These are phyloP conservation scores for Brienomyrus longianalis DNA, from an alignment of 2,113 vertebrate genomes.

Conservation along the genomic window DNA sequence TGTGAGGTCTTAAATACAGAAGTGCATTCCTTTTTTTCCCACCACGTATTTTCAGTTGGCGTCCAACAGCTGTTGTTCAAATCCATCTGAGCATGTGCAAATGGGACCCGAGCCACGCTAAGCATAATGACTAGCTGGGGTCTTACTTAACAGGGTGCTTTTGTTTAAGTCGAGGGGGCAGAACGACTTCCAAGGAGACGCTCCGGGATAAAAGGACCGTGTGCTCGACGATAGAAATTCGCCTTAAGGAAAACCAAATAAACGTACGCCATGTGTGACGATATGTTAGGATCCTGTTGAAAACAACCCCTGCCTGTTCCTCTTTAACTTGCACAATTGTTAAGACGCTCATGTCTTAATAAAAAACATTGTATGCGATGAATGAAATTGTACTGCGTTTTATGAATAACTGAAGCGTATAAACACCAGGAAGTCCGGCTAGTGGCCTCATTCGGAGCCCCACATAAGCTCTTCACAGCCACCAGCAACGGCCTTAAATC, in stretches of 20 bases:
- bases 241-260: slow-evolving; percentile 15
- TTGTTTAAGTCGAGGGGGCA: slow-evolving; percentile 33
- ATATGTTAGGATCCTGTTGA: background rate
- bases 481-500: background rate
- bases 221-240: slow-evolving; percentile 1
- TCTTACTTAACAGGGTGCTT: slow-evolving; percentile 44
- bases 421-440: background rate
- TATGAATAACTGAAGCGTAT: background rate
- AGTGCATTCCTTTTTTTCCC: slow-evolving; percentile 34
- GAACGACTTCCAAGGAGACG: slow-evolving; percentile 40
- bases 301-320: background rate
- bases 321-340: background rate
- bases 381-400: background rate
- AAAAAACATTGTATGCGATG: background rate
- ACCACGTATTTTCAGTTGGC: slow-evolving; percentile 5
- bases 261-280: background rate
- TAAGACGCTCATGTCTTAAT: background rate
- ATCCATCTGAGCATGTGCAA: slow-evolving; percentile 45
- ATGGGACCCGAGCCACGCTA: slow-evolving; percentile 19
- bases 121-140: slow-evolving; percentile 40
- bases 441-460: background rate
- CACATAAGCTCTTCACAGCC: background rate
- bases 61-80: slow-evolving; percentile 36
- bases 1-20: background rate
- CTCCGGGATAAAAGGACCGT: slow-evolving; percentile 25